Evolutionary conservation across 2,797 vertebrate species (phyloP).

Genomic region (Steatocranus sp.): DNA sequence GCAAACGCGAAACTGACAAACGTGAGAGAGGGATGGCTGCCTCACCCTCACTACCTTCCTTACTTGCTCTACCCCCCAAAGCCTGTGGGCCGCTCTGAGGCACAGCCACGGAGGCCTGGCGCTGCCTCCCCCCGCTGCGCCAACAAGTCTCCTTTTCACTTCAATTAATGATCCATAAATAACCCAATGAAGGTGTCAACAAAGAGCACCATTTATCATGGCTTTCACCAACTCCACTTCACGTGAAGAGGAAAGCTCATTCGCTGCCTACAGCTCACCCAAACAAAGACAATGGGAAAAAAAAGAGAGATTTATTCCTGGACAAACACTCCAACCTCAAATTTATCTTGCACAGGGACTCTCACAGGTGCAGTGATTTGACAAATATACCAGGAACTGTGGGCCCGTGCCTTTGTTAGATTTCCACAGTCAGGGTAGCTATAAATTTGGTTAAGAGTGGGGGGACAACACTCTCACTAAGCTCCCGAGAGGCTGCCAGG

Average conservation of each 20-base stretch:
- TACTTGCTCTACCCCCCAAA: conserved; percentile 18
- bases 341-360: conserved; percentile 88
- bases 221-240: conserved; percentile 83
- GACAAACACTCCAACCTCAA: conserved; percentile 74
- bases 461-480: conserved; percentile 74
- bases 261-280: conserved; percentile 72
- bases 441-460: conserved; percentile 93
- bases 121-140: conserved; percentile 78
- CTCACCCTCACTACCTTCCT: background rate
- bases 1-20: conserved; percentile 61
- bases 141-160: conserved; percentile 90
- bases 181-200: conserved; percentile 99
- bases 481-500: conserved; percentile 71
- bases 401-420: conserved; percentile 81
- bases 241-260: conserved; percentile 78
- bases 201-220: conserved; percentile 94
- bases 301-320: conserved; percentile 88
- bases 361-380: conserved; percentile 91
- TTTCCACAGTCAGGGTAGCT: conserved; percentile 82
- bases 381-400: conserved; percentile 88
- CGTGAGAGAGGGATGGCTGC: conserved; percentile 39
- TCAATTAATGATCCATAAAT: conserved; percentile 99
- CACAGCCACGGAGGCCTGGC: conserved; percentile 67
- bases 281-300: conserved; percentile 67
- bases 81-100: conserved; percentile 71